Percentiles rank a stretch among this genome's conserved stretches.
These are phyloP conservation scores for Monochamus saltuarius DNA, from an alignment of 1,140 invertebrate genomes.

Conservation along the genomic window DNA sequence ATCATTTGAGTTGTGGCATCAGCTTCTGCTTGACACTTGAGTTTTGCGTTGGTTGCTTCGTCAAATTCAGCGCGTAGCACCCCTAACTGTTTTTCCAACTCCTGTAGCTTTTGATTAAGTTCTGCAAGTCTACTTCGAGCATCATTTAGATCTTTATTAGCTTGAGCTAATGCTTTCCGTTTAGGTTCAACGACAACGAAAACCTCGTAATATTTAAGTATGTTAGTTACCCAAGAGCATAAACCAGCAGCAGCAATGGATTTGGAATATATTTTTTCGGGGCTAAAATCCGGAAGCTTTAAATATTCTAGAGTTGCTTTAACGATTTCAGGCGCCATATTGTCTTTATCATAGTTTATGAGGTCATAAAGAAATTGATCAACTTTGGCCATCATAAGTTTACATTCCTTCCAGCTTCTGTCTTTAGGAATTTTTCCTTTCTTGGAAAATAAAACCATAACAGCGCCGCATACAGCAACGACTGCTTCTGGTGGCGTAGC, in stretches of 20 bases:
- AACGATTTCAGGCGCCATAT: conserved; percentile 85
- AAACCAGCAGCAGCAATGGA: conserved; percentile 88
- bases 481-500: conserved; percentile 81
- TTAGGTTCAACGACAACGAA: conserved; percentile 93
- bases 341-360: conserved; percentile 91
- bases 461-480: conserved; percentile 81
- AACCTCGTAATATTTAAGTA: conserved; percentile 87
- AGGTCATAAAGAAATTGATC: conserved; percentile 86
- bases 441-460: conserved; percentile 80
- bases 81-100: conserved; percentile 68
- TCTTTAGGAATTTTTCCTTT: conserved; percentile 91
- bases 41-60: conserved; percentile 80
- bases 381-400: conserved; percentile 80
- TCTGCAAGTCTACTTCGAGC: conserved; percentile 76
- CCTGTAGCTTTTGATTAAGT: conserved; percentile 47
- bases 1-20: conserved; percentile 82
- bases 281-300: conserved; percentile 76
- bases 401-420: conserved; percentile 89
- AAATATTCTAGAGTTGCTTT: conserved; percentile 66
- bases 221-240: conserved; percentile 94
- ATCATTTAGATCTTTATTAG: conserved; percentile 79
- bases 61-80: conserved; percentile 79
- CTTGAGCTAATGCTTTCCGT: conserved; percentile 71
- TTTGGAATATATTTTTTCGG: conserved; percentile 81
- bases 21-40: conserved; percentile 84